Evolutionary conservation across 2,888 invertebrate species (phyloP), one percentile per base, ranked within the genome.

Genomic region (Eristalis pertinax): DNA sequence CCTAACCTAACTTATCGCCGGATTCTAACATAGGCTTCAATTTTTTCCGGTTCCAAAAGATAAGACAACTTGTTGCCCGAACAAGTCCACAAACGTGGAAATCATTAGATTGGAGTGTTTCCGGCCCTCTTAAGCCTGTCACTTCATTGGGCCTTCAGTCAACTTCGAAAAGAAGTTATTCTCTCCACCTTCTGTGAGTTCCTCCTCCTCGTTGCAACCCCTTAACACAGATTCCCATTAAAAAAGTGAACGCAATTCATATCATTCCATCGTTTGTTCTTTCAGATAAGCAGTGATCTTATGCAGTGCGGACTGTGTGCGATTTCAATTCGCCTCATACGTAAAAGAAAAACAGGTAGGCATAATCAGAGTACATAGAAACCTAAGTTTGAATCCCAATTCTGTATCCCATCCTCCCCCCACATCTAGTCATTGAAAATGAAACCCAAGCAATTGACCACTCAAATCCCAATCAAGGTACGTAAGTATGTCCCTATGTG

Each of bases 331-430:
- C 95, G 97, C 63, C 94, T 97, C 58, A 97, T 97, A 92, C 94
- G 97, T 90, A 96, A 96, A 93, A 96, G 96, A 94, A 96, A 96
- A 92, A 96, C 97, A 95, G 97, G 97, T 97, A 95, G 94, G 93
- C 79, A 81, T 76, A 64, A 19, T 69, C 77, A 69, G 50, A 62
- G 35, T 38, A 60, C 38, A 67, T 63, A 79, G 26, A 67, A 64
- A 58, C 62, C 26, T 75, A 84, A 82, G 43, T 84, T 85, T 80
- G 82, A 88, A 82, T 74, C 29, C 85, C 89, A 72, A 79, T 86
- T 84, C 89, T 89, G 82, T 70, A 77, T 79, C 70, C 89, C 68
- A 58, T 81, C 29, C 60, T 32, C 67, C 68, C 60, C 38, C 67
- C 68, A 85, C 67, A 76, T 76, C 70, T 77, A 86, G 82, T 83